Evolutionary conservation across 2,113 vertebrate genomes (phyloP), one percentile per base, ranked within the genome.

Genomic region (Micronycteris hirsuta): DNA sequence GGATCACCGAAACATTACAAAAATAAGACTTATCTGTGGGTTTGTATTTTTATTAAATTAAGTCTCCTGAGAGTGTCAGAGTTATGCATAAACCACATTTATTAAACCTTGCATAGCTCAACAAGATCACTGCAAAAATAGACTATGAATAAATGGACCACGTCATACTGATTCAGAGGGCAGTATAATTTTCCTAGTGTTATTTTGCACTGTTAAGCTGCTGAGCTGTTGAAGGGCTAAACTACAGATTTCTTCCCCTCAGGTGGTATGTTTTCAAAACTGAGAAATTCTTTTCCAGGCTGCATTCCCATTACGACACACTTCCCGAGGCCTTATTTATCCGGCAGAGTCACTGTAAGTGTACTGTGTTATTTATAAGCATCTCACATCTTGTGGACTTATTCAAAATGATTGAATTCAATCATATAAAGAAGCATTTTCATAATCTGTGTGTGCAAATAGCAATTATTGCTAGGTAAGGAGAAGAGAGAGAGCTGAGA

Each of bases 11-110:
- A 11, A 94, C 89, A 82, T 80, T 92, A 92, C 58, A 96, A 94
- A 96, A 96, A 82, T 61, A 92, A 89, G n/a, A 61, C 56, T 77
- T 96, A 94, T 93, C 74, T 97, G 41, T 76, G 89, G 38, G 49
- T 87, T 97, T 93, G 76, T 92, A 90, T 92, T 96, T 94, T 97
- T 95, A 97, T 97, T 97, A 95, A 93, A 89, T 76, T 47, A 94
- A 95, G 83, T 89, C 94, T 93, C 89, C 82, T 19, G 41, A 71
- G 84, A 89, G n/a, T 58, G 8, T 93, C 84, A 77, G 76, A 82
- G 78, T 81, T 97, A 96, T 81, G 70, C 86, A 87, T 58, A 92
- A 89, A 84, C 41, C 52, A 38, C 43, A 82, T 81, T 96, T 93
- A 97, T 86, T 96, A 96, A 94, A 88, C 56, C 68, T 93, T 94